Base-by-base conservation (phyloP, 2,113 vertebrate genomes). In the Dascyllus trimaculatus region DNA sequence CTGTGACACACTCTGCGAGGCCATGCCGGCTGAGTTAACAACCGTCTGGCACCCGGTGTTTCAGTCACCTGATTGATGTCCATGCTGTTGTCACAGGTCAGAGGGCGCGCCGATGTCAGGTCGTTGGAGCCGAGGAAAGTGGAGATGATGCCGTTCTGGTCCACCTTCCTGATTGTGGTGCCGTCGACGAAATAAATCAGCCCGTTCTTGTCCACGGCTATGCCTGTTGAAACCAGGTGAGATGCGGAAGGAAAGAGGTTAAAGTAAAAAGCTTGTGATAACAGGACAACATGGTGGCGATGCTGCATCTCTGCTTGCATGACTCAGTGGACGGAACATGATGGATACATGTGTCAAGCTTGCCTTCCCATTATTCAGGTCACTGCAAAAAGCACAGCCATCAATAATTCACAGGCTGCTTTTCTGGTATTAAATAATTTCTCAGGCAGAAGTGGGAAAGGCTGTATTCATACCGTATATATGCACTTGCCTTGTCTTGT, bases 141-240 rank as follows among this genome's bases (percentile, higher is more conserved):
- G 1, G 97, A 98, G 91, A 99, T 97, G 89, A 99, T 96, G 60
- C 98, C 97, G 29, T 97, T 98, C 64, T 97, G 97, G 91, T 99
- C 98, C 74, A 99, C 96, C 93, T 97, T 99, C 57, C 98, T 95
- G 87, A 99, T 99, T 76, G 99, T 97, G 51, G 98, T 98, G 71
- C 98, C 98, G 43, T 99, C 98, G 38, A 99, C 97, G 60, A 99
- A 99, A 92, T 98, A 99, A 90, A 99, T 98, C 84, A 99, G 88
- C 70, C 98, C 98, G 0, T 96, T 98, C 92, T 97, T 98, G 89
- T 99, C 97, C 24, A 99, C 90, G 0, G 97, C 96, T 84, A 99
- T 96, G 85, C 98, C 98, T 99, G 94, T 69, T 74, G 74, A 89
- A 72, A 75, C 21, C 75, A 75, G 40, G 78, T 75, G 4, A 60